phyloP scores from a whole-genome alignment of 64 coral and sea anemone species.

The Anthopleura sola region DNA sequence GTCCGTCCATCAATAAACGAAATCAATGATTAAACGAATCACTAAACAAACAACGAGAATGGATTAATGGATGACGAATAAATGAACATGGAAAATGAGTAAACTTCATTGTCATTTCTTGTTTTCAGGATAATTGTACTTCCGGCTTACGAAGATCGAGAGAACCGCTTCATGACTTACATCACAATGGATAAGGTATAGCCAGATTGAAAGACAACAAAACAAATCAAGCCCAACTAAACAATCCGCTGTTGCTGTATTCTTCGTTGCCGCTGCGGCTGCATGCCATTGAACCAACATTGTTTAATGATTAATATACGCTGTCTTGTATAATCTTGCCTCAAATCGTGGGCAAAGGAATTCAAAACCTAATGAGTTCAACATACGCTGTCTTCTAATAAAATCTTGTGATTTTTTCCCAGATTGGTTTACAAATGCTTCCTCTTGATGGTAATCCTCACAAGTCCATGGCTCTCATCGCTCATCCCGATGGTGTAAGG shows the following conservation, averaged over 20 bases:
- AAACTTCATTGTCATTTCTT: not conserved
- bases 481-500: conserved; percentile 80
- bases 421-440: conserved; percentile 93
- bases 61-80: no score
- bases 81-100: not conserved
- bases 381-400: no score
- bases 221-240: no score
- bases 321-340: no score
- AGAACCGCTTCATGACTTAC: conserved; percentile 71
- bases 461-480: conserved; percentile 94
- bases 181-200: conserved; percentile 85
- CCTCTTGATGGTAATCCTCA: conserved; percentile 97
- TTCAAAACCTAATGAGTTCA: no score
- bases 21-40: not conserved
- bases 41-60: no score
- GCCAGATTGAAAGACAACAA: no score
- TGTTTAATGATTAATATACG: no score
- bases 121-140: conserved; percentile 52
- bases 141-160: conserved; percentile 38
- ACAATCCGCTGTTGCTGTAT: no score
- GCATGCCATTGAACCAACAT: no score
- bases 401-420: not conserved
- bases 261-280: no score
- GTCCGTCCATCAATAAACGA: not conserved
- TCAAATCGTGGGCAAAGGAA: no score